Conservation (phyloP, 1,140 invertebrate genomes). For the Latrodectus geometricus region DNA sequence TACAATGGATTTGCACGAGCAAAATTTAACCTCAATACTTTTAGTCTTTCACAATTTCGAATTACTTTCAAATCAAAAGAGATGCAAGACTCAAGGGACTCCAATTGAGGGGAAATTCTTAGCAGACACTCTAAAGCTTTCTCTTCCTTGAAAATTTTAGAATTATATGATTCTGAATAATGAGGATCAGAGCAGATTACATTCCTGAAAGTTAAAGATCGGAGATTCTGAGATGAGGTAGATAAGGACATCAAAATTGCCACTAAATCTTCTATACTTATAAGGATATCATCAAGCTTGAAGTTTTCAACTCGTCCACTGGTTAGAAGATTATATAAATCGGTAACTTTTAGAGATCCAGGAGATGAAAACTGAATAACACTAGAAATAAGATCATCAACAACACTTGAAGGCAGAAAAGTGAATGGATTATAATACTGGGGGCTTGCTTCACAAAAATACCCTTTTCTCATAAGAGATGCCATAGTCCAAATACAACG, state of each 20-base stretch:
- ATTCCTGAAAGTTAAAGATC: constrained; percentile 8
- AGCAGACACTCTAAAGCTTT: constrained; percentile 28
- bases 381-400: constrained; percentile 11
- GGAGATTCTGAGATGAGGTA: constrained; percentile 5
- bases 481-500: constrained; percentile 27
- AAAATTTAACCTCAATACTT: constrained; percentile 30
- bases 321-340: constrained; percentile 31
- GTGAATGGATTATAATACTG: constrained; percentile 26
- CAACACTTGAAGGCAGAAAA: neutral
- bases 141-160: neutral
- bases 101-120: constrained; percentile 9
- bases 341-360: constrained; percentile 7
- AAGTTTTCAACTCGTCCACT: constrained; percentile 39
- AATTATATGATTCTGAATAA: neutral
- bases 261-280: constrained; percentile 19
- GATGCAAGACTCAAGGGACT: constrained; percentile 19
- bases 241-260: constrained; percentile 43
- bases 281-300: constrained; percentile 27
- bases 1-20: neutral
- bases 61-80: constrained; percentile 33
- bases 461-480: constrained; percentile 7
- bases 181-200: neutral
- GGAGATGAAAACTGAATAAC: neutral
- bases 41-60: neutral
- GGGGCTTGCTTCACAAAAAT: constrained; percentile 3